These are phyloP conservation scores for Xiphorhynchus erythropygius DNA, from an alignment of 2,797 vertebrate genomes.

Conservation along the genomic window DNA sequence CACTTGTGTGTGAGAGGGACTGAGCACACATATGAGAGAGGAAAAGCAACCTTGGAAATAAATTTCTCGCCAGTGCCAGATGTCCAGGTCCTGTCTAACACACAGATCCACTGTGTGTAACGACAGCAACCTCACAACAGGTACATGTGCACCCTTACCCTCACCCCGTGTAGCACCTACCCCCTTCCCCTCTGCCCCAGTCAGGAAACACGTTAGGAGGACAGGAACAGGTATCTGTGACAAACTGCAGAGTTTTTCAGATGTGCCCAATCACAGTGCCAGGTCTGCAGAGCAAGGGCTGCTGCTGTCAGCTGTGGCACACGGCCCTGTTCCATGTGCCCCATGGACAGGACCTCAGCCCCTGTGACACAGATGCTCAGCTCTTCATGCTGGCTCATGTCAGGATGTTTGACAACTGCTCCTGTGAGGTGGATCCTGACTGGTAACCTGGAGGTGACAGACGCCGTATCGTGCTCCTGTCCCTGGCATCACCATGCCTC, in stretches of 20 bases:
- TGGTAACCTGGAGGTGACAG: not conserved
- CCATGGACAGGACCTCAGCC: not conserved
- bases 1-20: rapidly evolving
- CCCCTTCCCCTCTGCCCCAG: not conserved
- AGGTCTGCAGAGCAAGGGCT: not conserved
- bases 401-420: not conserved
- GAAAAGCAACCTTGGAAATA: not conserved
- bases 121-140: not conserved
- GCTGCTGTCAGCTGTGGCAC: not conserved
- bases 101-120: not conserved
- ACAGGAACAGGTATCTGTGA: not conserved
- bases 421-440: not conserved
- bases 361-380: not conserved
- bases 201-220: not conserved
- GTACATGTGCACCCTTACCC: rapidly evolving
- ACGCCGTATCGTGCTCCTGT: not conserved
- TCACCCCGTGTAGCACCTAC: not conserved
- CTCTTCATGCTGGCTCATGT: not conserved
- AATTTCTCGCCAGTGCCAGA: not conserved
- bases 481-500: not conserved
- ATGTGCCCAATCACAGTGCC: not conserved
- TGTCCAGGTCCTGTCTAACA: not conserved
- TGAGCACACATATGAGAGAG: rapidly evolving
- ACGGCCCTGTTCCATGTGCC: not conserved
- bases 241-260: not conserved